phyloP scores from a whole-genome alignment of 1,140 invertebrate species.

The Lysiphlebus fabarum region DNA sequence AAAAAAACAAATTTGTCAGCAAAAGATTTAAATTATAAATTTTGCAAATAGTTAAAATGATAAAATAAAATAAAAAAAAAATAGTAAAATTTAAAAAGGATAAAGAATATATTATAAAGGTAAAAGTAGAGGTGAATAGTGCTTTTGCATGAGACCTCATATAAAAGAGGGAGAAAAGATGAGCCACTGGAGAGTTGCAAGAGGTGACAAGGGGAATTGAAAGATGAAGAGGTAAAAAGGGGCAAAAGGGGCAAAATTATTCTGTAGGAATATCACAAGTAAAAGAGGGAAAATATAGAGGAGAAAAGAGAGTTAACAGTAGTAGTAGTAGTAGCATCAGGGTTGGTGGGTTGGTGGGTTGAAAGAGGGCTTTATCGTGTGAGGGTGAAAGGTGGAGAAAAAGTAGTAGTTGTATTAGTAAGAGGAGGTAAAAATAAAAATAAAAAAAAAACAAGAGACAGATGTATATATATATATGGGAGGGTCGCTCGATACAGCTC shows the following conservation, averaged over 20 bases:
- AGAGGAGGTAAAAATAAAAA: constrained; percentile 22
- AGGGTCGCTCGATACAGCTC: constrained; percentile 57
- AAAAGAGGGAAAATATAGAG: constrained; percentile 49
- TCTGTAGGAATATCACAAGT: constrained; percentile 46
- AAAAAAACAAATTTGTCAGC: too few species aligned
- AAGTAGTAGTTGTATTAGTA: constrained; percentile 19
- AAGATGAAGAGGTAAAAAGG: constrained; percentile 40
- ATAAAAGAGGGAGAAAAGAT: constrained; percentile 37
- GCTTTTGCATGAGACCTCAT: constrained; percentile 28
- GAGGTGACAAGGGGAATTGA: constrained; percentile 32
- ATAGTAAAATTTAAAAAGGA: not conserved
- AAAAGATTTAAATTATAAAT: too few species aligned
- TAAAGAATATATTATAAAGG: constrained; percentile 5
- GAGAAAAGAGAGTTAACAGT: constrained; percentile 18
- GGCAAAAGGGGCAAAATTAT: constrained; percentile 38
- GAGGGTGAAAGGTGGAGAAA: constrained; percentile 18
- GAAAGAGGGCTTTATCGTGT: constrained; percentile 11
- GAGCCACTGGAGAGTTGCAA: constrained; percentile 20
- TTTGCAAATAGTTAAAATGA: too few species aligned
- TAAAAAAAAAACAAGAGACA: constrained; percentile 45
- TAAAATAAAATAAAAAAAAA: too few species aligned
- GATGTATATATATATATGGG: constrained; percentile 57
- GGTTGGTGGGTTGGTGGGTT: constrained; percentile 16
- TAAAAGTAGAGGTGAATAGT: constrained; percentile 6
- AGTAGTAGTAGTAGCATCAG: constrained; percentile 15